A percentile compares a stretch with the other conserved stretches of the same genome.
phyloP scores from a whole-genome alignment of 2,888 invertebrate species.

The Agrenia bidenticulata region DNA sequence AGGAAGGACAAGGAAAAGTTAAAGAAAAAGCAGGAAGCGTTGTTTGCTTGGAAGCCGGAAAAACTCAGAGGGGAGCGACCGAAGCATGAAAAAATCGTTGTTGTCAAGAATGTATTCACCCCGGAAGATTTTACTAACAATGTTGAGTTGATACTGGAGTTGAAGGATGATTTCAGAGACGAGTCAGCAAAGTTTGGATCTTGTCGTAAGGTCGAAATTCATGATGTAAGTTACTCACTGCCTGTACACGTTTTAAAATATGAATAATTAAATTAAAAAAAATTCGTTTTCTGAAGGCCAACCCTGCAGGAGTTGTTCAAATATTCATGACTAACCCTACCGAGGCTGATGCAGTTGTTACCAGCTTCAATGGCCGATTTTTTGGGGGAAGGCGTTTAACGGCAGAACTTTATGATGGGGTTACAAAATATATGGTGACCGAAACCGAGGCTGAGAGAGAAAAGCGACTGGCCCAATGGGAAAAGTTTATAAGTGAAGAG shows the following conservation, averaged over 20 bases:
- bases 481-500: slow-evolving; percentile 72
- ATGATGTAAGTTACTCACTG: slow-evolving; percentile 70
- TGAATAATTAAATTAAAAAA: neutral
- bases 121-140: slow-evolving; percentile 86
- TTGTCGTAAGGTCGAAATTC: slow-evolving; percentile 85
- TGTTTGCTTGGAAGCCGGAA: slow-evolving; percentile 97
- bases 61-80: slow-evolving; percentile 80
- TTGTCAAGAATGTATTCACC: slow-evolving; percentile 90
- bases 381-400: slow-evolving; percentile 79
- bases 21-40: slow-evolving; percentile 86
- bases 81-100: slow-evolving; percentile 86
- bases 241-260: neutral
- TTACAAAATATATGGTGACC: slow-evolving; percentile 82
- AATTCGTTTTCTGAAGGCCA: slow-evolving; percentile 61
- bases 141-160: slow-evolving; percentile 82
- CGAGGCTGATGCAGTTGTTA: slow-evolving; percentile 86
- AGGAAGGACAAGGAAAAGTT: slow-evolving; percentile 83
- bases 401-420: slow-evolving; percentile 17
- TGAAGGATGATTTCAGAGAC: slow-evolving; percentile 84
- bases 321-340: slow-evolving; percentile 86
- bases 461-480: slow-evolving; percentile 83
- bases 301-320: slow-evolving; percentile 92
- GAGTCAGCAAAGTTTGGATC: slow-evolving; percentile 89
- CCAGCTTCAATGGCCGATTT: slow-evolving; percentile 83
- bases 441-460: slow-evolving; percentile 87